phyloP scores from a whole-genome alignment of 2,113 vertebrate species.

The Myotis lucifugus region DNA sequence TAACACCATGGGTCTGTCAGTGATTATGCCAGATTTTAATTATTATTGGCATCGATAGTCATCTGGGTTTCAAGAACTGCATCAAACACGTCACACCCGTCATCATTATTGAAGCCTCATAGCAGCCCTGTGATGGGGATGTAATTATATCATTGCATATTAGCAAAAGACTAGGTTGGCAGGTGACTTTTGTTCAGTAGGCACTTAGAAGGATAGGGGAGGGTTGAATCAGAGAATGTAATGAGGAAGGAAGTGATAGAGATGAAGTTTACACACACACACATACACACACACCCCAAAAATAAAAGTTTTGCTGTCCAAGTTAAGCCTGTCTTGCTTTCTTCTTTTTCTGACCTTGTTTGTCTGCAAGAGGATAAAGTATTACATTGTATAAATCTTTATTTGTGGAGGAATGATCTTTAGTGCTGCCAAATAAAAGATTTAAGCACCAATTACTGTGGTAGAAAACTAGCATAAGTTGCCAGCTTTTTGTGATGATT shows the following conservation, averaged over 20 bases:
- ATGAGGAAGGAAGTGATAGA: constrained; percentile 2
- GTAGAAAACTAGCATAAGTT: not conserved
- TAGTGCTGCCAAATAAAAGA: not conserved
- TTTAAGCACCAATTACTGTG: not conserved
- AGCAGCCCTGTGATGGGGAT: not conserved
- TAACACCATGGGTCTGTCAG: not conserved
- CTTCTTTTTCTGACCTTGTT: not conserved
- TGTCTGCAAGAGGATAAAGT: not conserved
- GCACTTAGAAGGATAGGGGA: not conserved
- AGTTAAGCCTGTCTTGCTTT: not conserved
- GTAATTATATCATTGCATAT: not conserved
- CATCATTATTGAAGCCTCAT: not conserved
- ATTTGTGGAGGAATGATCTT: not conserved
- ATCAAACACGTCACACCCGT: not conserved
- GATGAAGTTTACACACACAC: not conserved
- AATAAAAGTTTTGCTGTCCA: not conserved
- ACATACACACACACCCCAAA: not conserved
- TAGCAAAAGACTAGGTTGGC: not conserved
- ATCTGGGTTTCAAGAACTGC: not conserved
- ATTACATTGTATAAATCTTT: not conserved
- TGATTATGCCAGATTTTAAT: not conserved
- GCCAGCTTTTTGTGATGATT: not conserved
- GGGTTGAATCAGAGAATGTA: not conserved
- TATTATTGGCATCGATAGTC: not conserved
- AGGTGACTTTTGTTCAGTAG: not conserved